Base-by-base conservation (phyloP, 2,888 invertebrate genomes). In the Melinaea menophilus region DNA sequence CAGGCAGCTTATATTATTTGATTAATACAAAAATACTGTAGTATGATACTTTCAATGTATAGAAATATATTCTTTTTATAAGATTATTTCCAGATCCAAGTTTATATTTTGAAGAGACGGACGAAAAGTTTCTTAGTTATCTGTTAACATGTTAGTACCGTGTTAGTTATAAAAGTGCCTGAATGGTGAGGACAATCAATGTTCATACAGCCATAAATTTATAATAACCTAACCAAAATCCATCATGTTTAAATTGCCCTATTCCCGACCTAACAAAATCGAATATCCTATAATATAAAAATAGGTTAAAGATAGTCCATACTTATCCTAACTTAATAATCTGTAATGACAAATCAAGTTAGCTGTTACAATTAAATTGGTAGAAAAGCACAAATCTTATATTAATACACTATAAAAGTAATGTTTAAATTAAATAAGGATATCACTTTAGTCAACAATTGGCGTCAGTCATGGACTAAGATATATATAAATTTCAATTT, bases 401-500 rank as follows among this genome's bases (percentile, higher is more conserved):
- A 51, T 31, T 31, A 51, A 7, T 31, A 51, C 9, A 31, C 3
- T 51, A 51, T 9, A 22, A 51, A 9, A 2, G 9, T 5, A 31
- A 11, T 31, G 9, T 31, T 51, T 51, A 51, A 51, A 51, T 31
- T 9, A 41, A 9, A 31, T 31, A 11, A 5, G 51, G 51, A 51
- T 51, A 51, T 51, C 31, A 51, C 31, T 5, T 51, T 51, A 31
- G 41, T 41, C 41, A 41, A 41, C 1, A 41, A 11, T 41, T 41
- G 41, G 41, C 41, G 11, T 41, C 41, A 41, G 41, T 41, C 41
- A 41, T 56, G 34, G 56, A 56, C 47, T 61, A 35, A 58, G 12
- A 47, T 58, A 33, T 45, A 45, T 12, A 48, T 58, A 13, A 34
- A 35, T 13, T 45, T 48, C 48, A 35, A 35, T 34, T 48, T 13